These are phyloP conservation scores for Parauchenoglanis ngamensis DNA, from an alignment of 2,797 vertebrate genomes.

Conservation along the genomic window DNA sequence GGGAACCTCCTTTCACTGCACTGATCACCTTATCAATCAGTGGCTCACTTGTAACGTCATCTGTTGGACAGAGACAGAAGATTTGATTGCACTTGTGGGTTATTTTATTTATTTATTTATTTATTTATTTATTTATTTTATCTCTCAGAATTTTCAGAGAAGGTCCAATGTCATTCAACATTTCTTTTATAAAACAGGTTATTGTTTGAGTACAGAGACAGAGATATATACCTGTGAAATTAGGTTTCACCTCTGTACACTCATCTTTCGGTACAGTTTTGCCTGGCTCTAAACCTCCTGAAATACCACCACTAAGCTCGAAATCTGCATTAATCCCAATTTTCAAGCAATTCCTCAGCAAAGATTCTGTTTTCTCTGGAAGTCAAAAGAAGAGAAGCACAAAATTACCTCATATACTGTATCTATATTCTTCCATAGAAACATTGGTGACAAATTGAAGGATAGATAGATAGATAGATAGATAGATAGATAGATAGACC, in stretches of 20 bases:
- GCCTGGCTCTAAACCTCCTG: accelerated
- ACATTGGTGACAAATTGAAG: neutral
- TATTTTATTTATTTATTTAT: too few relatives aligned
- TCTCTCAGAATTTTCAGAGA: neutral
- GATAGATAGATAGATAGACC: neutral
- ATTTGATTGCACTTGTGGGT: neutral
- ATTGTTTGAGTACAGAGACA: too few relatives aligned
- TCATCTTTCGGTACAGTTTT: accelerated
- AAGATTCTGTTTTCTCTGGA: constrained; percentile 66
- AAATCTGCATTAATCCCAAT: constrained; percentile 46
- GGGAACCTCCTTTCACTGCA: constrained; percentile 80
- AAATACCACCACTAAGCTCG: accelerated
- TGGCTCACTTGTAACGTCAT: accelerated
- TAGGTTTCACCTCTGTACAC: constrained; percentile 21
- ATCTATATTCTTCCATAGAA: neutral
- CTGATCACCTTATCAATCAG: constrained; percentile 81
- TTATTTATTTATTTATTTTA: too few relatives aligned
- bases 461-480: neutral
- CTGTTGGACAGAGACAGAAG: constrained; percentile 51
- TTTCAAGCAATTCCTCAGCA: constrained; percentile 65
- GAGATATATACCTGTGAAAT: constrained; percentile 38
- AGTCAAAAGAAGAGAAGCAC: constrained; percentile 11
- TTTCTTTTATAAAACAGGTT: neutral
- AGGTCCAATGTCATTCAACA: neutral
- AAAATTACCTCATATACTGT: neutral